Evolutionary conservation across 1,140 invertebrate genomes (phyloP).

Genomic region (Ips typographus): DNA sequence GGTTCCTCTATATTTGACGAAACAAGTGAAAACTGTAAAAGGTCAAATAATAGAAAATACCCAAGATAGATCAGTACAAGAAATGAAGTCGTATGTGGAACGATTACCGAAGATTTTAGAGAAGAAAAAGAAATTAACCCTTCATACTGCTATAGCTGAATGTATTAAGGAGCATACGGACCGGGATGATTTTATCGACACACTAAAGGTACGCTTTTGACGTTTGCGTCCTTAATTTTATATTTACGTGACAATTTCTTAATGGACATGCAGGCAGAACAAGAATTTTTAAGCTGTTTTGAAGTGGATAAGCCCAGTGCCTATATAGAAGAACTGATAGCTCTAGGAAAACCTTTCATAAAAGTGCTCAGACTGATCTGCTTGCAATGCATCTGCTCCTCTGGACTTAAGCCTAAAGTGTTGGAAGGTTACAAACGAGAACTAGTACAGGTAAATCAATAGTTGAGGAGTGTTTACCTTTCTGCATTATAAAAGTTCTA

Average conservation of each 20-base stretch:
- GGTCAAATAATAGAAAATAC: slow-evolving; percentile 79
- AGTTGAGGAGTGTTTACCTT: neutral
- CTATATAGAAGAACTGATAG: slow-evolving; percentile 91
- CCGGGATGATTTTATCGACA: slow-evolving; percentile 49
- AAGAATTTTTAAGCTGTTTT: slow-evolving; percentile 89
- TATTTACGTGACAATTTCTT: neutral
- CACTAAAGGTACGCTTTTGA: slow-evolving; percentile 40
- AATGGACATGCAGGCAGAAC: slow-evolving; percentile 62
- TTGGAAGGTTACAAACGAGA: slow-evolving; percentile 92
- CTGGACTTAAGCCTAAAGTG: slow-evolving; percentile 86
- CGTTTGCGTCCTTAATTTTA: neutral
- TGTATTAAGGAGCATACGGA: slow-evolving; percentile 62
- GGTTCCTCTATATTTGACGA: slow-evolving; percentile 80
- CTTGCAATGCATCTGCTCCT: slow-evolving; percentile 83
- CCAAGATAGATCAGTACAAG: slow-evolving; percentile 86
- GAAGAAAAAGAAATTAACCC: slow-evolving; percentile 82
- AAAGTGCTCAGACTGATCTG: slow-evolving; percentile 88
- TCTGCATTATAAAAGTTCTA: slow-evolving; percentile 9
- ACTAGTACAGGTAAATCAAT: slow-evolving; percentile 64
- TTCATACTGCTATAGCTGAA: slow-evolving; percentile 66
- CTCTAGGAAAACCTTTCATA: slow-evolving; percentile 74
- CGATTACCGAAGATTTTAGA: slow-evolving; percentile 85
- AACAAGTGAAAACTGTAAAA: slow-evolving; percentile 85
- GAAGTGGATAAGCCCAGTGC: slow-evolving; percentile 86
- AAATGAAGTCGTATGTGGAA: slow-evolving; percentile 93